Percentiles rank a stretch among this genome's conserved stretches.
Evolutionary conservation across 35 echinoderm and acorn worm species (phyloP).

Genomic region (Strongylocentrotus purpuratus): DNA sequence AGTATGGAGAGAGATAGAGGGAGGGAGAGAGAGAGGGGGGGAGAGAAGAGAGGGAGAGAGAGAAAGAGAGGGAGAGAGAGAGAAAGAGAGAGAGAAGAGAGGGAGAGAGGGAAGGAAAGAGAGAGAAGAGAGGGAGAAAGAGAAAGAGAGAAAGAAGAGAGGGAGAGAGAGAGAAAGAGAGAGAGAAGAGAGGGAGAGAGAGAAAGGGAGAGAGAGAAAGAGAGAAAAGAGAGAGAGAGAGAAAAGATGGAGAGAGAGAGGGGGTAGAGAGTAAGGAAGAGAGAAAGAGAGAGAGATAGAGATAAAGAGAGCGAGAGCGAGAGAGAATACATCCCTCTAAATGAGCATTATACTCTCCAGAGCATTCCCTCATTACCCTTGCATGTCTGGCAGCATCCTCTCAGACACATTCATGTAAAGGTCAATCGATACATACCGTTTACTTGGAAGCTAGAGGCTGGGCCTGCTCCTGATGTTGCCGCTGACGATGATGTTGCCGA

Average conservation of each 20-base stretch:
- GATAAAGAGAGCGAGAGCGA: background rate
- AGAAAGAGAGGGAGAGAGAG: too few species aligned
- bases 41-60: too few species aligned
- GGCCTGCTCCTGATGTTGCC: constrained; percentile 29
- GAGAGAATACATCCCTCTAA: background rate
- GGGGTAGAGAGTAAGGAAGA: too few species aligned
- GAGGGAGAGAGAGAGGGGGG: too few species aligned
- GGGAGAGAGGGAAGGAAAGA: too few species aligned
- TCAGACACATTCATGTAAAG: background rate
- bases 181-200: too few species aligned
- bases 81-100: too few species aligned
- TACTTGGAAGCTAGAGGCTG: background rate
- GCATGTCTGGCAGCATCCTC: background rate
- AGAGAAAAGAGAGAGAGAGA: too few species aligned
- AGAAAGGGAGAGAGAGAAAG: too few species aligned
- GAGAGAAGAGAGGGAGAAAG: too few species aligned
- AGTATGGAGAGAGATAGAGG: too few species aligned
- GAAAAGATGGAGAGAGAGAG: too few species aligned
- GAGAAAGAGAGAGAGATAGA: background rate
- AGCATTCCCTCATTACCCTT: background rate
- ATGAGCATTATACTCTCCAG: background rate
- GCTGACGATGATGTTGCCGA: constrained; percentile 28
- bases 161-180: background rate
- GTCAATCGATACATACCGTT: constrained; percentile 15
- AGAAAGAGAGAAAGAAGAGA: background rate